Percentiles rank a stretch among this genome's conserved stretches.
Conservation (phyloP, 2,113 vertebrate species). For the Notothenia coriiceps region DNA sequence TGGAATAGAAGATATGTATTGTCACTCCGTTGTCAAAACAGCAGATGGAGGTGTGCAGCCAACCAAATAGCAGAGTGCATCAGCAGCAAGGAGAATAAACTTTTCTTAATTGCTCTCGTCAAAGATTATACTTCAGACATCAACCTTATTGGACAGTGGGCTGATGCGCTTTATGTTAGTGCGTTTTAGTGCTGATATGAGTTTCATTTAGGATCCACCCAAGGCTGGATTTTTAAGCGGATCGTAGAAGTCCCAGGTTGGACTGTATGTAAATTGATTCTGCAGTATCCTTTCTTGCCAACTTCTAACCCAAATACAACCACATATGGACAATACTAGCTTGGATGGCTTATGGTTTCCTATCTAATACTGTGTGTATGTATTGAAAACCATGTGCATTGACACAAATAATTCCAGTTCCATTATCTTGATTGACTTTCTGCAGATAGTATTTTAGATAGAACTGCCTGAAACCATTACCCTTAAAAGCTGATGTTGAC, state of each 20-base stretch:
- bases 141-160: background rate
- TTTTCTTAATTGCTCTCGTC: constrained; percentile 21
- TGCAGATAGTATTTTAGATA: too few species aligned
- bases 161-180: background rate
- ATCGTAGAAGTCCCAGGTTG: background rate
- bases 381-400: background rate
- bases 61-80: constrained; percentile 36
- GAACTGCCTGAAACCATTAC: too few species aligned
- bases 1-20: constrained; percentile 61
- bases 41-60: constrained; percentile 77
- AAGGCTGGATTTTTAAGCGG: background rate
- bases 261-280: background rate
- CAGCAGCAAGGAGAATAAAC: constrained; percentile 27
- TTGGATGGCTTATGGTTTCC: background rate
- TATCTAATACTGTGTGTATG: background rate
- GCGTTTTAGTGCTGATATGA: background rate
- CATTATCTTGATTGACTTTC: background rate
- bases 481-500: background rate
- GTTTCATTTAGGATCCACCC: background rate
- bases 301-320: background rate
- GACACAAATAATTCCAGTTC: background rate
- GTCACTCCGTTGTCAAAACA: constrained; percentile 71
- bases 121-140: constrained; percentile 10
- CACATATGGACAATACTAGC: too few species aligned
- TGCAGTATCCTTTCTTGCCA: background rate